These are phyloP conservation scores for Lathamus discolor DNA, from an alignment of 2,113 vertebrate genomes.

Conservation along the genomic window DNA sequence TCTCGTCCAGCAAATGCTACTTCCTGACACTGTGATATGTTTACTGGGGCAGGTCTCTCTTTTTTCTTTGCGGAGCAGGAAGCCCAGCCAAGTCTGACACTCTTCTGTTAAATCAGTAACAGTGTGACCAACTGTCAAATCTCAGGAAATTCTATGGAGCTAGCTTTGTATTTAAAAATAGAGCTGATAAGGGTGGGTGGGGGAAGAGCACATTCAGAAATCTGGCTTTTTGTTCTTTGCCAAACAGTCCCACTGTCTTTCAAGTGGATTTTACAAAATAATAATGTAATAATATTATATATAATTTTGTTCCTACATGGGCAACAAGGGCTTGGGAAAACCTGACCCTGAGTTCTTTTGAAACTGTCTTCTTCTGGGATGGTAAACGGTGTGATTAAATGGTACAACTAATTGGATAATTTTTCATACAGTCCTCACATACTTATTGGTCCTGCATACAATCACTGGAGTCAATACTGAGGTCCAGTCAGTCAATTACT, in stretches of 20 bases:
- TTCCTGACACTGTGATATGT: neutral
- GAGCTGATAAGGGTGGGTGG: neutral
- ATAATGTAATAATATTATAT: neutral
- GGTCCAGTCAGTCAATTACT: neutral
- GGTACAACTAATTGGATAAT: neutral
- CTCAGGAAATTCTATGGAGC: neutral
- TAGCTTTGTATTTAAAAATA: conserved; percentile 35
- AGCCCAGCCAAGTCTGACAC: neutral
- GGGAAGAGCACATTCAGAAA: conserved; percentile 5
- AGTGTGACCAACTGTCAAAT: neutral
- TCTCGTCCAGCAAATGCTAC: neutral
- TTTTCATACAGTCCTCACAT: neutral
- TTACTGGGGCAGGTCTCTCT: neutral
- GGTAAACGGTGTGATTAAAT: neutral
- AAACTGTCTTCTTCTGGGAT: neutral
- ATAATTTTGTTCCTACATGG: neutral
- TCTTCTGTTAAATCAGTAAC: neutral
- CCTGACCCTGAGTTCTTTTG: neutral
- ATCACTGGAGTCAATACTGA: neutral
- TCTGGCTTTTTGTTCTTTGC: neutral
- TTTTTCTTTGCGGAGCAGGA: neutral
- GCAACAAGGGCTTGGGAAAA: neutral
- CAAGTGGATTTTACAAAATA: neutral
- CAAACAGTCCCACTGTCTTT: neutral
- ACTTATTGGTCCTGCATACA: neutral